A percentile compares a stretch with the other conserved stretches of the same genome.
Conservation (phyloP, 2,113 vertebrate species). For the Sterna hirundo region DNA sequence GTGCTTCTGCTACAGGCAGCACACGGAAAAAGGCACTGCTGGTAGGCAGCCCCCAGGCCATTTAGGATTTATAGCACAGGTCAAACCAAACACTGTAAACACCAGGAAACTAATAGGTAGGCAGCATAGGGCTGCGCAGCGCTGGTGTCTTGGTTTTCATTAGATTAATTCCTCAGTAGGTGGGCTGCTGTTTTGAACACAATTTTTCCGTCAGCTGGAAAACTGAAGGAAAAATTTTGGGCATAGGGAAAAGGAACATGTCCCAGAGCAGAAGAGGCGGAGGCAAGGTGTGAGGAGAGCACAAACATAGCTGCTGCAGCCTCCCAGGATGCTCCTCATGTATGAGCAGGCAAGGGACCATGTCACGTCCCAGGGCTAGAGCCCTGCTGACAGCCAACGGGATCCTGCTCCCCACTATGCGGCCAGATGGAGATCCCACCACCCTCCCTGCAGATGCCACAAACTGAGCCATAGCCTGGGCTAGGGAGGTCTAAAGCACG, state of each 20-base stretch:
- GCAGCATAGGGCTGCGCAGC: neutral
- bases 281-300: neutral
- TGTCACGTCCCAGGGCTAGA: neutral
- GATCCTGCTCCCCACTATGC: neutral
- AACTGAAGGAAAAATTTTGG: neutral
- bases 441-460: neutral
- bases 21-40: neutral
- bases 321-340: neutral
- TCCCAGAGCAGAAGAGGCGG: neutral
- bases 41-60: neutral
- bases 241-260: neutral
- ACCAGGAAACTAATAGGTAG: neutral
- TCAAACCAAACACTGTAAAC: neutral
- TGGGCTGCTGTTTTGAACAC: neutral
- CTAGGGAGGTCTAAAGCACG: neutral
- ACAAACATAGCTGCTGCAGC: neutral
- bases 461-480: neutral
- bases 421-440: fast-evolving
- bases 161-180: neutral
- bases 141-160: neutral
- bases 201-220: neutral
- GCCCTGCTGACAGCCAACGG: fast-evolving
- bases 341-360: neutral
- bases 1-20: neutral
- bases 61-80: neutral